Base-by-base conservation (phyloP, 2,888 invertebrate genomes). In the Lymantria monacha region DNA sequence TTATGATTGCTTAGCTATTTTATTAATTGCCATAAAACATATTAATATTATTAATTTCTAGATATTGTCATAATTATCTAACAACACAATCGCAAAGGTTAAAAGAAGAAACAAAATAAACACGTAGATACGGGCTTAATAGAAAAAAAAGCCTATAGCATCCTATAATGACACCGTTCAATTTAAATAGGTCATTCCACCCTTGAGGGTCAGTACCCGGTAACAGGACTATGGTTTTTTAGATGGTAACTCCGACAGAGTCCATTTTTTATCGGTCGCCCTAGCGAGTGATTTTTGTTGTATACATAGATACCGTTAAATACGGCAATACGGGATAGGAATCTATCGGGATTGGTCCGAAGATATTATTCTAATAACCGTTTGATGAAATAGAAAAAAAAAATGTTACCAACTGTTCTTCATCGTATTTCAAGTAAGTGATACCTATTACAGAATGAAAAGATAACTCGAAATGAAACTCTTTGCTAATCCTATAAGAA, bases 141-240 rank as follows among this genome's bases (percentile, higher is more conserved):
- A 42, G 22, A 50, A 30, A 30, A 10, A 70, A 69, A 66, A 46
- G 40, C 48, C 59, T 61, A 59, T 62, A 61, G 63, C 60, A 56
- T 68, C 63, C 62, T 70, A 73, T 85, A 83, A 85, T 86, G 84
- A 84, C 83, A 83, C 76, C 83, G 82, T 87, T 87, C 84, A 78
- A 81, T 71, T 74, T 83, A 87, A 86, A 83, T 90, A 81, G 90
- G 89, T 89, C 90, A 84, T 87, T 89, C 87, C 84, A 87, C 86
- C 89, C 87, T 72, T 69, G 9, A 66, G 72, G 90, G 87, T 89
- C 87, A 87, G 82, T 87, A 82, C 78, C 85, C 86, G 48, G 55
- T 89, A 90, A 91, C 90, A 89, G 90, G 90, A 91, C 84, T 67
- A 70, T 66, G 64, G 73, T 86, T 89, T 90, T 88, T 90, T 87